A percentile compares a stretch with the other conserved stretches of the same genome.
These are phyloP conservation scores for Montipora capitata DNA, from an alignment of 92 coral and sea anemone genomes.

Conservation along the genomic window DNA sequence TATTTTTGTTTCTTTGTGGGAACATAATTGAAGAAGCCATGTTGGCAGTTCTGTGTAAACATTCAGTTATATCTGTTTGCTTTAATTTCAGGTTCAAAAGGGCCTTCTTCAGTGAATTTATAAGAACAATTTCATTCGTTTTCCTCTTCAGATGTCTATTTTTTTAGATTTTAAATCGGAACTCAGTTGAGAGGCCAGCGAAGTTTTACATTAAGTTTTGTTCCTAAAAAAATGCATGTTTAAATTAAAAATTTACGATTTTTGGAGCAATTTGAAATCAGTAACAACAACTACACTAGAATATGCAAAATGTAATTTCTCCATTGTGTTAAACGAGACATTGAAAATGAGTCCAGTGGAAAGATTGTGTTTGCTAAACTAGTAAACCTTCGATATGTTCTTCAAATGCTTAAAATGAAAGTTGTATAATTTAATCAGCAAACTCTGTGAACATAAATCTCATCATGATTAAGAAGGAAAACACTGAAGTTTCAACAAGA, in stretches of 20 bases:
- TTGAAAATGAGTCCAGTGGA: neutral
- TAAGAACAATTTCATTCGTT: too few relatives aligned
- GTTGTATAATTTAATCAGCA: neutral
- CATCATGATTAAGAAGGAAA: neutral
- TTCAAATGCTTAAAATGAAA: neutral
- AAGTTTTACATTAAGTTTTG: neutral
- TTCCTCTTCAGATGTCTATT: too few relatives aligned
- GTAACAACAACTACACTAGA: slow-evolving; percentile 21
- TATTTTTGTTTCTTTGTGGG: slow-evolving; percentile 8
- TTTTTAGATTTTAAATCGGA: too few relatives aligned
- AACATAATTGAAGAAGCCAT: neutral
- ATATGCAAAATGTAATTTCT: neutral
- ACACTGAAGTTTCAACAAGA: neutral
- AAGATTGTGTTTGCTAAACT: neutral
- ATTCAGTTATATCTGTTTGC: too few relatives aligned
- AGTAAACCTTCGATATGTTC: neutral
- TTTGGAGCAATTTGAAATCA: slow-evolving; percentile 38
- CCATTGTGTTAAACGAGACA: slow-evolving; percentile 15
- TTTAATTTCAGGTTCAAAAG: too few relatives aligned
- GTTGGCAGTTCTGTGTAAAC: neutral
- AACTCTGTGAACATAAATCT: too few relatives aligned
- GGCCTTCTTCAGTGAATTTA: too few relatives aligned
- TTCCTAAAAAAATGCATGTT: slow-evolving; percentile 8
- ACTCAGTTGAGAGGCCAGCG: too few relatives aligned
- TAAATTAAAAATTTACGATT: slow-evolving; percentile 71